Evolutionary conservation across 2,888 invertebrate genomes (phyloP).

Genomic region (Lissocephala sabroskyi): DNA sequence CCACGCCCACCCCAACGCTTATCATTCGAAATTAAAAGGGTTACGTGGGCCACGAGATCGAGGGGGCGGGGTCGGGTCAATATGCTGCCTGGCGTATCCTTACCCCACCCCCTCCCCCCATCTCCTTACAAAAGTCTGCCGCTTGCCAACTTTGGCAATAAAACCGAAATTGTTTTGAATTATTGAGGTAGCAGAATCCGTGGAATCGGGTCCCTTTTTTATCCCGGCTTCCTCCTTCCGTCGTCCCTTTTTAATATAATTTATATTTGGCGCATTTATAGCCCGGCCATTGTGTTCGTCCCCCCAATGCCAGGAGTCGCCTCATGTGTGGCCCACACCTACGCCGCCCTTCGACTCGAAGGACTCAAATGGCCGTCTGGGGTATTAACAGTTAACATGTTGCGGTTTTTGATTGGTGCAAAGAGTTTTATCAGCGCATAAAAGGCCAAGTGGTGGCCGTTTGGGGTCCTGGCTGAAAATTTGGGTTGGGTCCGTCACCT

Average conservation of each 20-base stretch:
- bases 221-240: slow-evolving; percentile 1
- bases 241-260: slow-evolving; percentile 45
- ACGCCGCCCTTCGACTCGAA: slow-evolving; percentile 1
- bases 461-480: background rate
- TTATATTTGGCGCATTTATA: slow-evolving; percentile 52
- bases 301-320: background rate
- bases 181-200: slow-evolving; percentile 53
- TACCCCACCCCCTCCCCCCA: slow-evolving; percentile 20
- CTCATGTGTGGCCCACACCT: background rate
- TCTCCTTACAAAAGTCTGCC: slow-evolving; percentile 12
- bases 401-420: slow-evolving; percentile 56
- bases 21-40: slow-evolving; percentile 34
- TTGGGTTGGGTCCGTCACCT: too few species aligned
- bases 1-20: background rate
- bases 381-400: slow-evolving; percentile 61
- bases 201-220: slow-evolving; percentile 18
- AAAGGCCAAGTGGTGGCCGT: slow-evolving; percentile 25
- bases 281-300: slow-evolving; percentile 8
- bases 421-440: slow-evolving; percentile 46
- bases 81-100: slow-evolving; percentile 32
- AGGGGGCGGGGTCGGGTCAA: slow-evolving; percentile 31
- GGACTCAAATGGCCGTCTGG: slow-evolving; percentile 52
- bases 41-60: slow-evolving; percentile 1
- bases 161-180: slow-evolving; percentile 64
- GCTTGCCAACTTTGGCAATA: slow-evolving; percentile 42